Percentiles rank a stretch among this genome's conserved stretches.
Conservation (phyloP, 30 jellyfish, hydroid and myxozoan species). For the Hydractinia symbiolongicarpus region DNA sequence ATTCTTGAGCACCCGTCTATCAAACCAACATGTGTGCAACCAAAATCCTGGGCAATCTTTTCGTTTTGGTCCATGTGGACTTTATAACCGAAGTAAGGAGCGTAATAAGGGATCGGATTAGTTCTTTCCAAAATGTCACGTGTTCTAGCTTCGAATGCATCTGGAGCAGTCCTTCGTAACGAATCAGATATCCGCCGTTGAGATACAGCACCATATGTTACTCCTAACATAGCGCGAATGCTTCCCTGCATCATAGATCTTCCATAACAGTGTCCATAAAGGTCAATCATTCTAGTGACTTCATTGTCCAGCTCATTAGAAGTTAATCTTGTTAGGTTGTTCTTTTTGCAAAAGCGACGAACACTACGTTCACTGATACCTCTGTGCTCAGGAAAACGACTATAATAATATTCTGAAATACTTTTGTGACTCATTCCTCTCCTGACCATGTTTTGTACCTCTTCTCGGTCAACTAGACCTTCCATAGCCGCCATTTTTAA, state of each 20-base stretch:
- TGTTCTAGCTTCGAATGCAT: slow-evolving; percentile 8
- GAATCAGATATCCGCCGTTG: slow-evolving; percentile 12
- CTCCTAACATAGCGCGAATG: background rate
- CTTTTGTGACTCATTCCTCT: background rate
- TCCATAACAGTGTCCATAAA: slow-evolving; percentile 4
- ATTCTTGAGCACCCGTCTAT: slow-evolving; percentile 16
- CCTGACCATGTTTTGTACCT: background rate
- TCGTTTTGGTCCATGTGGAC: slow-evolving; percentile 22
- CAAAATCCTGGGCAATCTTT: background rate
- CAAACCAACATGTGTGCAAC: slow-evolving; percentile 11
- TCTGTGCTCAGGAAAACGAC: background rate
- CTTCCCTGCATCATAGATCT: slow-evolving; percentile 22
- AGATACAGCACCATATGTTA: slow-evolving; percentile 4
- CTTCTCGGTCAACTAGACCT: background rate
- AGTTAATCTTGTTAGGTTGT: background rate
- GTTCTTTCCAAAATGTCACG: slow-evolving; percentile 3
- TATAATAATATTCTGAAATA: background rate
- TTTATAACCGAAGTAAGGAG: slow-evolving; percentile 1
- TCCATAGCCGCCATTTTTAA: background rate
- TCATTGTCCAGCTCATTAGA: background rate
- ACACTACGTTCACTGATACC: slow-evolving; percentile 7
- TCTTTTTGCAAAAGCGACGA: slow-evolving; percentile 1
- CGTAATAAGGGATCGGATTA: background rate
- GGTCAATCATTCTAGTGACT: background rate
- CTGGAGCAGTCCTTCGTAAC: slow-evolving; percentile 18